Evolutionary conservation across 1,140 invertebrate genomes (phyloP).

Genomic region (Plutomurus gul): DNA sequence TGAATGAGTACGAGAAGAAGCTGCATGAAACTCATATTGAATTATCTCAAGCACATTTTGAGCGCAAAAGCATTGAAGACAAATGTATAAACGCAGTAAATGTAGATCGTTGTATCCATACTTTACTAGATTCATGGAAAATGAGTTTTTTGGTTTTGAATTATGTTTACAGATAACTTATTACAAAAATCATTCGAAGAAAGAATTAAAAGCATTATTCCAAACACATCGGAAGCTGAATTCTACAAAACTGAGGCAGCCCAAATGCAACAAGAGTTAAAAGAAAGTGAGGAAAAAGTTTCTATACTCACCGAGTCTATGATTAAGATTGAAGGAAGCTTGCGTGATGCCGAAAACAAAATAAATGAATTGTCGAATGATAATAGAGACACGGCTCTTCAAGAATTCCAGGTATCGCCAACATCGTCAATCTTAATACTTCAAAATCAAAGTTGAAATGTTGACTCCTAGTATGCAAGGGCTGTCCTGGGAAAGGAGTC

Average conservation of each 20-base stretch:
- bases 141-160: too few species aligned
- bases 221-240: not conserved
- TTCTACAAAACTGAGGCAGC: not conserved
- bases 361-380: not conserved
- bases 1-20: not conserved
- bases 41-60: too few species aligned
- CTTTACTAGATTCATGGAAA: too few species aligned
- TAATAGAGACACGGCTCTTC: not conserved
- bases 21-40: too few species aligned
- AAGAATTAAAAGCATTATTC: not conserved
- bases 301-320: not conserved
- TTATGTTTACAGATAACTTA: not conserved
- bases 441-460: not conserved
- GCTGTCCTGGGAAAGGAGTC: too few species aligned
- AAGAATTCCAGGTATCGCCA: not conserved
- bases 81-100: too few species aligned
- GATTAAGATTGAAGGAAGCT: not conserved
- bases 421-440: not conserved
- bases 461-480: too few species aligned
- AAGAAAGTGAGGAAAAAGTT: not conserved
- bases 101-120: too few species aligned
- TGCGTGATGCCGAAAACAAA: not conserved
- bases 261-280: conserved; percentile 6
- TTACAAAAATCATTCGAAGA: not conserved
- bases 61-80: too few species aligned